Evolutionary conservation across 2,113 vertebrate genomes (phyloP), one percentile per base, ranked within the genome.

Genomic region (Rhagologus leucostigma): DNA sequence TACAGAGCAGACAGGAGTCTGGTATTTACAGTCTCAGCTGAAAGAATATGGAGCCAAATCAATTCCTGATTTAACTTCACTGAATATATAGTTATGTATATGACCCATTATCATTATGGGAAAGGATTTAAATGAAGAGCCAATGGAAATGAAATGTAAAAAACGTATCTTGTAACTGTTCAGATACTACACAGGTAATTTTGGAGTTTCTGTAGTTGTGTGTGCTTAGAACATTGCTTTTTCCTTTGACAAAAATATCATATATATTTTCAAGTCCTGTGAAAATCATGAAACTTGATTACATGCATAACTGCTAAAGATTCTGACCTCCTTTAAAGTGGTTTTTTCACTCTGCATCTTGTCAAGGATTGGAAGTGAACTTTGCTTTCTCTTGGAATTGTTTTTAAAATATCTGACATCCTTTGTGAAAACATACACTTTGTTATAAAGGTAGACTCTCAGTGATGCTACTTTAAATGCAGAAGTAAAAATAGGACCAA

Each of bases 221-320:
- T 35, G 12, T 78, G 33, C 88, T 91, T 70, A 91, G 71, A 93
- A 68, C 67, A 71, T 70, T 65, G 55, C 42, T 84, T 93, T 95
- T 93, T 95, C 83, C 79, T 92, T 91, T 93, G 73, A 49, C 27
- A 94, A 94, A 96, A 90, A 79, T 75, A 84, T 27, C 62, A 26
- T 56, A 44, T 73, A 22, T 18, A 29, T 96, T 89, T 97, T 92
- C 70, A 93, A 85, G 78, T 77, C 89, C 67, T 87, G 42, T 93
- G 80, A 53, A 85, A 37, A 71, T 79, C 8, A 56, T 4, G 10
- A 62, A 60, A 59, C 30, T 49, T 90, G n/a, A 33, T 83, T 41
- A 20, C 22, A 32, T n/a, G 46, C 19, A 11, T 55, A 59, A 63
- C 16, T 70, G 39, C 49, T 63, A 35, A 71, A 78, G 37, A 56